Conservation (phyloP, 1,140 invertebrate genomes). For the Pseudomyrmex cubaensis region DNA sequence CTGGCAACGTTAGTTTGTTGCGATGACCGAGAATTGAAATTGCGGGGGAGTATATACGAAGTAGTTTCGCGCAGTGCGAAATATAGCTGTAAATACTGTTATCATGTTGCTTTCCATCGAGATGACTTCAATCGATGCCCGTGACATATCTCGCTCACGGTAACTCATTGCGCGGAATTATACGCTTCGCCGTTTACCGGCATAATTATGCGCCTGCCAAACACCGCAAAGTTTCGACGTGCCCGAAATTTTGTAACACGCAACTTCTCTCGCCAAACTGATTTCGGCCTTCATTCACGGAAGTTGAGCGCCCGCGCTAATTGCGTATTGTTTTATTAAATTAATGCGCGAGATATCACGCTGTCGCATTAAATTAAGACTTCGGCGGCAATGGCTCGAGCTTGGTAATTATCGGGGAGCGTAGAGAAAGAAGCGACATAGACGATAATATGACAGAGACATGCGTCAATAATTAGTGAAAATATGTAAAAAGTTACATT, state of each 20-base stretch:
- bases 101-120: slow-evolving; percentile 62
- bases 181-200: slow-evolving; percentile 49
- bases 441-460: neutral
- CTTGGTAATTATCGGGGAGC: slow-evolving; percentile 23
- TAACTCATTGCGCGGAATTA: slow-evolving; percentile 56
- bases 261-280: slow-evolving; percentile 41
- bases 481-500: slow-evolving; percentile 7
- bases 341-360: slow-evolving; percentile 28
- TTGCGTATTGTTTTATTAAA: slow-evolving; percentile 42
- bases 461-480: no score
- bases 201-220: slow-evolving; percentile 58
- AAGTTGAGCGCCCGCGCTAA: slow-evolving; percentile 51
- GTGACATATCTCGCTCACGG: slow-evolving; percentile 56
- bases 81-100: slow-evolving; percentile 63
- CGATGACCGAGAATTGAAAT: slow-evolving; percentile 61
- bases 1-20: neutral
- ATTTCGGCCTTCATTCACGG: slow-evolving; percentile 45
- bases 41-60: slow-evolving; percentile 33
- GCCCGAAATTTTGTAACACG: slow-evolving; percentile 58
- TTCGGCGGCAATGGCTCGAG: slow-evolving; percentile 31
- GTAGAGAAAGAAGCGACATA: neutral
- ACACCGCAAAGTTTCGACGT: slow-evolving; percentile 59
- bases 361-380: slow-evolving; percentile 31
- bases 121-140: slow-evolving; percentile 45
- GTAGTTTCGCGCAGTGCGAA: slow-evolving; percentile 38